Base-by-base conservation (phyloP, 2,113 vertebrate genomes). In the Telmatochromis brachygnathus region DNA sequence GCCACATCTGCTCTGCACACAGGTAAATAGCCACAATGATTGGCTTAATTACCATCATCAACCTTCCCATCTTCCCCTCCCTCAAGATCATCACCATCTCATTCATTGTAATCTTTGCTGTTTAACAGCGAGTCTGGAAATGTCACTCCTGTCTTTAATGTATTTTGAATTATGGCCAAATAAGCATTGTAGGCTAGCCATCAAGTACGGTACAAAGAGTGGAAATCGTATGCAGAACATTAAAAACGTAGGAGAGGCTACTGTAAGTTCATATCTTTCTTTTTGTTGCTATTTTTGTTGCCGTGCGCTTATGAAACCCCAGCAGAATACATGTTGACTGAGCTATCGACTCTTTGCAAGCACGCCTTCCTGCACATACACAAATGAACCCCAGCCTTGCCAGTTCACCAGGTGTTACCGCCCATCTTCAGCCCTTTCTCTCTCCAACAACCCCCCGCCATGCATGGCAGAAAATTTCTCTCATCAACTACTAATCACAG, bases 401-500 rank as follows among this genome's bases (percentile, higher is more conserved):
- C 92, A 90, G 89, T 80, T 55, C 49, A 91, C 92, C 94, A 94
- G 94, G 92, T 96, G 94, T 87, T 92, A 79, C 82, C 23, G 79
- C 85, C 80, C 13, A 77, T 88, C 87, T 65, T 86, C 91, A 88
- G 79, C 87, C 79, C 13, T 86, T 81, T 88, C 60, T 84, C 85
- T 89, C 62, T 73, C 85, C 89, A 81, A 83, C 85, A 86, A 39
- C 84, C 70, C 70, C 86, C 86, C 33, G 26, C 89, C 85, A 87
- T 84, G 83, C 88, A 45, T 85, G 65, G 60, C n/a, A 86, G 82
- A 83, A 93, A 89, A 94, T 86, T 88, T 90, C 94, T 95, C 93
- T 93, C 91, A 95, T 95, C 92, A 94, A 90, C 91, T 84, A 91
- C 92, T 96, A 95, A 96, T 96, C 93, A 94, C 91, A 92, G 94